These are phyloP conservation scores for Calephelis perditalis DNA, from an alignment of 2,888 invertebrate genomes.

Conservation along the genomic window DNA sequence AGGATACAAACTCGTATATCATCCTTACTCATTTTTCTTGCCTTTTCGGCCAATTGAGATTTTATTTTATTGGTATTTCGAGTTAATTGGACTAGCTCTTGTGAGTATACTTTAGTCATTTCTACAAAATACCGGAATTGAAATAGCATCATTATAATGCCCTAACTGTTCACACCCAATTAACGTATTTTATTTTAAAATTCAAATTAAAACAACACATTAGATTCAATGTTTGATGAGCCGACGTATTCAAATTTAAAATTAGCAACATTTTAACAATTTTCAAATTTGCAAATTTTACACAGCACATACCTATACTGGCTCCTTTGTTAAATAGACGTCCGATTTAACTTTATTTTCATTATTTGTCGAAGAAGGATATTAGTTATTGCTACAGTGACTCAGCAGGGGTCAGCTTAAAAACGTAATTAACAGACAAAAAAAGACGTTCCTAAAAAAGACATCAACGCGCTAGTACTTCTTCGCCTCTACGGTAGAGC, in stretches of 20 bases:
- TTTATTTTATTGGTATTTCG: slow-evolving; percentile 3
- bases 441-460: too few relatives aligned
- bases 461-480: too few relatives aligned
- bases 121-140: not conserved
- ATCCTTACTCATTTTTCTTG: slow-evolving; percentile 13
- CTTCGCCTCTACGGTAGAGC: too few relatives aligned
- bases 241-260: not conserved
- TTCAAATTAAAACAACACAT: not conserved
- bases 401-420: too few relatives aligned
- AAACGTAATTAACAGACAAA: too few relatives aligned
- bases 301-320: too few relatives aligned
- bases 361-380: too few relatives aligned
- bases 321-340: too few relatives aligned
- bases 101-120: slow-evolving; percentile 1
- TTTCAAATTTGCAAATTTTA: too few relatives aligned
- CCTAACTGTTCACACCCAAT: not conserved
- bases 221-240: not conserved
- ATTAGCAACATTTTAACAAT: too few relatives aligned
- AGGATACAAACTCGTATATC: slow-evolving; percentile 11
- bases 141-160: not conserved
- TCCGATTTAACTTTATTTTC: too few relatives aligned
- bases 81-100: not conserved
- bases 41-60: slow-evolving; percentile 10
- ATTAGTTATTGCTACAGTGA: too few relatives aligned
- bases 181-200: not conserved